Evolutionary conservation across 2,113 vertebrate species (phyloP), one percentile per base, ranked within the genome.

Genomic region (Cryptotis parvus): DNA sequence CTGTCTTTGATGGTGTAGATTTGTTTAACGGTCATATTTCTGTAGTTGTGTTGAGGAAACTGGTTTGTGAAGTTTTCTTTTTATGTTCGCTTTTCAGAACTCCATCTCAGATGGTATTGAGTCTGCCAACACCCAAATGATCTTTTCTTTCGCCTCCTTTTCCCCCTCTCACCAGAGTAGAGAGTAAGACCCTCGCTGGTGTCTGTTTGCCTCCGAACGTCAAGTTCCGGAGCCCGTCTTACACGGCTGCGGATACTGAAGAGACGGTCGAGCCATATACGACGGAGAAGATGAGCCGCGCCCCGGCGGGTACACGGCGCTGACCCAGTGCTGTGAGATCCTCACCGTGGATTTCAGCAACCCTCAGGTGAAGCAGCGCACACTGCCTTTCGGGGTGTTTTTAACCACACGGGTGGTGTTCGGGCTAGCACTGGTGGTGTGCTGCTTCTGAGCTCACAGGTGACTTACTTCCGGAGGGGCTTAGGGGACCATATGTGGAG

Each of bases 251-350:
- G 14, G 98, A 97, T 84, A 96, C 97, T 0, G 99, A 99, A 69
- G 99, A 99, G 89, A 97, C 98, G 41, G 90, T 98, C 12, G 99
- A 99, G 96, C 99, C 99, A 24, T 99, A 99, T 92, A 99, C 99
- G 84, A 99, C 99, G 0, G 99, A 99, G 96, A 98, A 99, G 86
- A 98, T 99, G 92, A 99, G 98, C 97, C 97, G 97, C 85, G 87
- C 99, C 93, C 98, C 98, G 99, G 99, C 69, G 99, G 99, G 2
- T 99, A 99, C 45, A 89, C 91, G 73, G 74, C 98, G 78, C 98
- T 99, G 92, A 99, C 99, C 61, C 96, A 98, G n/a, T 97, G 98
- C 8, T 99, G 99, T 95, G 98, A 98, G 75, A 98, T 99, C 35
- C 98, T 99, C 96, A 97, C 97, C 89, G 98, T 99, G 63, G 98